Evolutionary conservation across 35 echinoderm and acorn worm species (phyloP).

Genomic region (Anneissia japonica): DNA sequence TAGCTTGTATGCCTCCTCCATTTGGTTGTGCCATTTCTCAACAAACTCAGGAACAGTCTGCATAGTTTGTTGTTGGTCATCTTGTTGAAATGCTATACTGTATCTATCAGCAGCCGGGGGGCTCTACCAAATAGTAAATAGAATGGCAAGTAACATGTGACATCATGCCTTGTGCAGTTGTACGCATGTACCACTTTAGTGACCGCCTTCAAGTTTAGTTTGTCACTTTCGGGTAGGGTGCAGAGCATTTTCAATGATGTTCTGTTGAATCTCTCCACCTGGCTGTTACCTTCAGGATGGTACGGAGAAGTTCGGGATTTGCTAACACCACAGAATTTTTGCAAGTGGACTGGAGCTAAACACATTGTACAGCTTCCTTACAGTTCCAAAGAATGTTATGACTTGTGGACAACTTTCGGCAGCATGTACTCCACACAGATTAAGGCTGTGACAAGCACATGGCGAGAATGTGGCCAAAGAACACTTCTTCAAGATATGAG

Average conservation of each 20-base stretch:
- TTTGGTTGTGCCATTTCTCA: no score
- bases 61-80: no score
- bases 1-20: slow-evolving; percentile 38
- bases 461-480: no score
- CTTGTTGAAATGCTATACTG: neutral
- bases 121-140: slow-evolving; percentile 26
- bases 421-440: no score
- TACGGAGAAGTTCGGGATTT: slow-evolving; percentile 27
- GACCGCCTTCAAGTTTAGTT: neutral
- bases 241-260: slow-evolving; percentile 33
- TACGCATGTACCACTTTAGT: slow-evolving; percentile 21
- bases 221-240: slow-evolving; percentile 5
- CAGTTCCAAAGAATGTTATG: no score
- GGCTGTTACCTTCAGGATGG: slow-evolving; percentile 29
- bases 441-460: no score
- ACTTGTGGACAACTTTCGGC: no score
- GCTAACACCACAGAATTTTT: slow-evolving; percentile 16
- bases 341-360: no score
- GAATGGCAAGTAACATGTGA: slow-evolving; percentile 4
- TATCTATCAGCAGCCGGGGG: slow-evolving; percentile 2
- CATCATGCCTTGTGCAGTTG: slow-evolving; percentile 14
- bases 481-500: no score
- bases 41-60: no score
- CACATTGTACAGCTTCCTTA: no score
- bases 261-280: slow-evolving; percentile 11